Base-by-base conservation (phyloP, 2,888 invertebrate genomes). In the Thyatira batis region DNA sequence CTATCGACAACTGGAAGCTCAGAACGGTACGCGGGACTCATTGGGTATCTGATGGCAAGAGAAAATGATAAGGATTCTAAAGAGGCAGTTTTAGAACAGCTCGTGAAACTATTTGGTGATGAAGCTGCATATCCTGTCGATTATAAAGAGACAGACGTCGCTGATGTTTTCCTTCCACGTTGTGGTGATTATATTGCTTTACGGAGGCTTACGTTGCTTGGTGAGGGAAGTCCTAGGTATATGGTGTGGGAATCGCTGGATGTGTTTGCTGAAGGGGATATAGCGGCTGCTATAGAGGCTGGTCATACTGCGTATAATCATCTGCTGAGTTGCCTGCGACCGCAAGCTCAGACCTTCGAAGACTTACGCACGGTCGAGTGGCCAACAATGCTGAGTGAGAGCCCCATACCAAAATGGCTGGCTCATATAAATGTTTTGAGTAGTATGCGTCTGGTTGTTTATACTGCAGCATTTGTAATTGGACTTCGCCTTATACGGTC, bases 161-260 rank as follows among this genome's bases (percentile, higher is more conserved):
- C 73, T 1, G 90, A 89, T 58, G 58, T 89, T 1, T 89, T 82
- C 53, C 73, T 90, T 0, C 92, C 92, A 0, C 73, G 75, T 0
- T 87, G 88, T 53, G 92, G 92, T 1, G 88, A 92, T 60, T 92
- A 84, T 49, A 71, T 89, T 3, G 84, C 82, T 1, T 52, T 89
- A 39, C 72, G 80, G 10, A 60, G 54, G 13, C 61, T 85, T 54
- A 80, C 73, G 0, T 27, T 48, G 27, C 9, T 48, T 27, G 58
- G 45, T 4, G 65, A 64, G 23, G 63, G 67, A 2, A 74, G 67
- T 25, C 68, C 75, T 0, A 73, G 62, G 33, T 67, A 66, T 44
- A 61, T 92, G 25, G 89, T 89, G 59, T 92, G 92, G 92, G 84
- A 85, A n/a, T 81, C 91, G 3, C 56, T 92, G 27, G 92, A 92